Conservation (phyloP, 2,888 invertebrate species). For the Sarcophaga subvicina region DNA sequence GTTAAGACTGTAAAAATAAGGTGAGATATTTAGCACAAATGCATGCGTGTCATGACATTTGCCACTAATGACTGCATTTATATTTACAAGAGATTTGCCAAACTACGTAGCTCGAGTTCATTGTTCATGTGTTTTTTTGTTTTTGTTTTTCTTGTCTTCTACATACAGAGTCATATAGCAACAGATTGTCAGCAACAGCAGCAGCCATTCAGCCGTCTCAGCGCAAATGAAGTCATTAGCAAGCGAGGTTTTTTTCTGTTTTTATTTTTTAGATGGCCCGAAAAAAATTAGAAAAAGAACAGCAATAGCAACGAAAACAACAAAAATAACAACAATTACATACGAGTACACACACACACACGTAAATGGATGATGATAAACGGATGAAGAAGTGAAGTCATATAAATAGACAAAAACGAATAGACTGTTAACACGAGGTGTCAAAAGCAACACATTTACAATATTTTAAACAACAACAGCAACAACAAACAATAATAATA, state of each 20-base stretch:
- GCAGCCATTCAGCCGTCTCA: conserved; percentile 28
- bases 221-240: conserved; percentile 65
- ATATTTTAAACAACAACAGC: neutral
- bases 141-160: conserved; percentile 25
- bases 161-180: conserved; percentile 18
- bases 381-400: conserved; percentile 33
- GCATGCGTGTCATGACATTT: conserved; percentile 70
- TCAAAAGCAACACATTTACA: conserved; percentile 67
- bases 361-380: conserved; percentile 24
- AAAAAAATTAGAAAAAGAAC: conserved; percentile 3
- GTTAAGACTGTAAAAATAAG: conserved; percentile 62
- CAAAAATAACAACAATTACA: conserved; percentile 25
- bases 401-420: conserved; percentile 55
- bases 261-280: conserved; percentile 31
- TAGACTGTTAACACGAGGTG: conserved; percentile 64
- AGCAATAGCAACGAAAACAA: too few species aligned
- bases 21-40: conserved; percentile 69
- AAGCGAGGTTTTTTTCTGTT: conserved; percentile 32
- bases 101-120: conserved; percentile 53
- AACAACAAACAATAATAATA: conserved; percentile 43
- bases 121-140: neutral
- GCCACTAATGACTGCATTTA: conserved; percentile 65
- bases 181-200: conserved; percentile 43
- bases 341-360: conserved; percentile 14
- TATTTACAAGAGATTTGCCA: conserved; percentile 25